Conservation (phyloP, 2,888 invertebrate genomes). For the Sminthurides aquaticus region DNA sequence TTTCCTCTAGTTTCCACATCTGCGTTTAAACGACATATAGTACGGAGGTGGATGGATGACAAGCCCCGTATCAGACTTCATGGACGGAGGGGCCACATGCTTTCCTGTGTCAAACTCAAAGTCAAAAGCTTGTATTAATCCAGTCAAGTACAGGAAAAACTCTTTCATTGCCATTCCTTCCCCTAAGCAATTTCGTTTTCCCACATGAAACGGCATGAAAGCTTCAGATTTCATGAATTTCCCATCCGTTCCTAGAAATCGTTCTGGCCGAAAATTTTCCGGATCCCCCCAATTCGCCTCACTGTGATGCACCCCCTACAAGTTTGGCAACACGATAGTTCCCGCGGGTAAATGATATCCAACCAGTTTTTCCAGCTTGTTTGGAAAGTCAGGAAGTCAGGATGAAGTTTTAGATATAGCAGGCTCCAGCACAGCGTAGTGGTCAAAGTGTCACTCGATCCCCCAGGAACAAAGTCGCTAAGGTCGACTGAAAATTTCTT, state of each 20-base stretch:
- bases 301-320: constrained; percentile 55
- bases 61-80: not conserved
- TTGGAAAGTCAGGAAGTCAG: constrained; percentile 55
- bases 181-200: constrained; percentile 59
- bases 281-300: constrained; percentile 56
- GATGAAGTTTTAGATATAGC: constrained; percentile 54
- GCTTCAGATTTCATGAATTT: constrained; percentile 20
- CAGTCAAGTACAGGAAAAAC: constrained; percentile 55
- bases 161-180: constrained; percentile 58
- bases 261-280: constrained; percentile 57
- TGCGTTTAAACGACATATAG: not conserved
- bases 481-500: not conserved
- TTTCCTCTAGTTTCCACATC: not conserved
- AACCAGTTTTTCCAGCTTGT: too few species aligned
- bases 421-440: constrained; percentile 19
- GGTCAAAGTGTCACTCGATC: constrained; percentile 33
- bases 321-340: constrained; percentile 51
- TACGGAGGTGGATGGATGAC: not conserved
- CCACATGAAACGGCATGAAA: constrained; percentile 47
- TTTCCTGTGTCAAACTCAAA: not conserved
- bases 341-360: constrained; percentile 47
- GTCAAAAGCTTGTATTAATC: constrained; percentile 8
- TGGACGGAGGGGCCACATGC: not conserved
- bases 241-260: constrained; percentile 52
- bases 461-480: constrained; percentile 9